Percentiles rank a stretch among this genome's conserved stretches.
Evolutionary conservation across 2,113 vertebrate species (phyloP).

Genomic region (Pardalotus punctatus): DNA sequence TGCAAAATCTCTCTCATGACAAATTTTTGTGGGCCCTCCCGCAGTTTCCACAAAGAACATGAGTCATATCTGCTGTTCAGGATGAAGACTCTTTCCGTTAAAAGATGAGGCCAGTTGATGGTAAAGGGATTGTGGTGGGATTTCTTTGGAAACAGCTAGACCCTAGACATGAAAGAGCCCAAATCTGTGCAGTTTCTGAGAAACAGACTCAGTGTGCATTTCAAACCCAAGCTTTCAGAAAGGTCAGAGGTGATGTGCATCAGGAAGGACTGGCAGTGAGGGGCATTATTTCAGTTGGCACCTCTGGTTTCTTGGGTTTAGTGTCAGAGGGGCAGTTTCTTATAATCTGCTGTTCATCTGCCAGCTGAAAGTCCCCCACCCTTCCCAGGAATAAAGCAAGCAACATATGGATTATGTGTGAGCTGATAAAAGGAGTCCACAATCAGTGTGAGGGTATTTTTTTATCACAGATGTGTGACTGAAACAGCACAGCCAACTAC

Average conservation of each 20-base stretch:
- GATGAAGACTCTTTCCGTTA: background rate
- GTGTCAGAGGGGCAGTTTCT: background rate
- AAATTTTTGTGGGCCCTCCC: background rate
- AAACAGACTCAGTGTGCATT: background rate
- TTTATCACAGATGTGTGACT: background rate
- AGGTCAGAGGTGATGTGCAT: background rate
- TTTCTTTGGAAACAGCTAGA: background rate
- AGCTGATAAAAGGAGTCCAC: background rate
- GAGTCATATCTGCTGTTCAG: background rate
- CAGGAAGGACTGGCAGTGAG: background rate
- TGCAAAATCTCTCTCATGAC: background rate
- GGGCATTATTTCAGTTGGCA: background rate
- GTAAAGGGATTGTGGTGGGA: background rate
- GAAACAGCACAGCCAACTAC: background rate
- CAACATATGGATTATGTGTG: background rate
- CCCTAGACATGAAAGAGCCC: background rate
- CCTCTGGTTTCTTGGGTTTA: background rate
- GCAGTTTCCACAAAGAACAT: background rate
- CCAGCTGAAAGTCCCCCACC: background rate
- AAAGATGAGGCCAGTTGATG: background rate
- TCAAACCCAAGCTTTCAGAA: background rate
- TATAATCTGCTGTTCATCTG: background rate
- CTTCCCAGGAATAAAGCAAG: background rate
- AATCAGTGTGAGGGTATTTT: background rate
- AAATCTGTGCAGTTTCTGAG: background rate